phyloP scores from a whole-genome alignment of 2,113 vertebrate species.

The Scophthalmus maximus region DNA sequence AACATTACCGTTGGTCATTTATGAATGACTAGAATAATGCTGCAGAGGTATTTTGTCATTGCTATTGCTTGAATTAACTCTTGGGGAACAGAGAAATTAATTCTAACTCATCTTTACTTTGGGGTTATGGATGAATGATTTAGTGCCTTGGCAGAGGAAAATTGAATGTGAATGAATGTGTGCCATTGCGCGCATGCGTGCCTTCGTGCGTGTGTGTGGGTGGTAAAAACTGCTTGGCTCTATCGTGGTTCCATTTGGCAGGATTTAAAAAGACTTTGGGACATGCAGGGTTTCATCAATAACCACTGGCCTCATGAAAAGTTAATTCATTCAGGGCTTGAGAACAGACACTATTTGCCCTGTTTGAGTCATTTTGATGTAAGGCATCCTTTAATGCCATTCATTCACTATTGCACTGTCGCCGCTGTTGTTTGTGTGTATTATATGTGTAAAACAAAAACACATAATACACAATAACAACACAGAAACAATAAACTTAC shows the following conservation, averaged over 20 bases:
- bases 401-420: slow-evolving; percentile 10
- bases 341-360: slow-evolving; percentile 45
- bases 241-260: slow-evolving; percentile 42
- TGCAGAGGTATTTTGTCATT: slow-evolving; percentile 26
- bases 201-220: neutral
- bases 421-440: neutral
- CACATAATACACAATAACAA: too few species aligned
- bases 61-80: slow-evolving; percentile 24
- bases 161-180: slow-evolving; percentile 3
- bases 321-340: slow-evolving; percentile 49
- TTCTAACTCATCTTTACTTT: slow-evolving; percentile 29
- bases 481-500: too few species aligned
- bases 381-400: slow-evolving; percentile 49
- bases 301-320: slow-evolving; percentile 60
- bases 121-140: slow-evolving; percentile 44
- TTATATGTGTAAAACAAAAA: neutral
- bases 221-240: slow-evolving; percentile 31
- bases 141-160: slow-evolving; percentile 23
- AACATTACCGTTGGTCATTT: slow-evolving; percentile 25
- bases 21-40: slow-evolving; percentile 13
- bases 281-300: slow-evolving; percentile 53
- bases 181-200: neutral
- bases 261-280: slow-evolving; percentile 42
- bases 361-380: slow-evolving; percentile 41
- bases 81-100: neutral